These are phyloP conservation scores for Miltochrista miniata DNA, from an alignment of 2,888 invertebrate genomes.

Conservation along the genomic window DNA sequence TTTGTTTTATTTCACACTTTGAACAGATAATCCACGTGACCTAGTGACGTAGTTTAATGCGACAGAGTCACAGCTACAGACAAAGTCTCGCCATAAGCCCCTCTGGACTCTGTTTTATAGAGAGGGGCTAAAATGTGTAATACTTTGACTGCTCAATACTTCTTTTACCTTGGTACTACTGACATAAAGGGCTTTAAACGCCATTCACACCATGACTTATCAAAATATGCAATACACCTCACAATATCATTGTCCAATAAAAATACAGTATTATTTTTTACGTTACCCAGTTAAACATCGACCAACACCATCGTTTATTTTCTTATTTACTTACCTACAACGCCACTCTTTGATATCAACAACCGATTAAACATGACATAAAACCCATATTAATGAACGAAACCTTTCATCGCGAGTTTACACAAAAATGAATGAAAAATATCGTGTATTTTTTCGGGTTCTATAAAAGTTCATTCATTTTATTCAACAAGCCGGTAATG, in stretches of 20 bases:
- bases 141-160: too few species aligned
- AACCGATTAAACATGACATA: slow-evolving; percentile 29
- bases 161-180: too few species aligned
- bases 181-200: too few species aligned
- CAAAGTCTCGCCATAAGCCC: too few species aligned
- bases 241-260: background rate
- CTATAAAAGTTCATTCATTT: background rate
- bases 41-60: too few species aligned
- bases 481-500: background rate
- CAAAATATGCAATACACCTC: background rate
- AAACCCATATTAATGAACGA: slow-evolving; percentile 20
- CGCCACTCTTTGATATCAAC: slow-evolving; percentile 1
- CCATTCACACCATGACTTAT: background rate
- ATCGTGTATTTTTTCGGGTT: slow-evolving; percentile 14
- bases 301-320: background rate
- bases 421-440: slow-evolving; percentile 16
- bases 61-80: too few species aligned
- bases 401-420: slow-evolving; percentile 22
- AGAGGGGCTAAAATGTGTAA: too few species aligned
- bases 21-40: too few species aligned
- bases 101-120: too few species aligned
- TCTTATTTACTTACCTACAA: background rate
- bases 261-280: background rate
- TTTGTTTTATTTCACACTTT: too few species aligned
- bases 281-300: background rate